These are phyloP conservation scores for Carassius auratus DNA, from an alignment of 2,113 vertebrate genomes.

Conservation along the genomic window DNA sequence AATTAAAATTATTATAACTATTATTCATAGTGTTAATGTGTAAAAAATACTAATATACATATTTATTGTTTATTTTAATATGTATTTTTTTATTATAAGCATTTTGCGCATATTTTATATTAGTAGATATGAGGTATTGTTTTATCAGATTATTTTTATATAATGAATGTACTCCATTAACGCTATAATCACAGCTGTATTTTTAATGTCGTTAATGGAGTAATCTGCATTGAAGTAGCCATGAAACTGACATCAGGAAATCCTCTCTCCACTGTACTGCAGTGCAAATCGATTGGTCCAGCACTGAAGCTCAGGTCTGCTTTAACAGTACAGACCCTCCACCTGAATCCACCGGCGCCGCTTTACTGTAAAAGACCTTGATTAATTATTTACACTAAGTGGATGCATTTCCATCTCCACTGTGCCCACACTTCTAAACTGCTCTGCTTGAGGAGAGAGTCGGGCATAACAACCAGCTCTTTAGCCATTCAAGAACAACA, in stretches of 20 bases:
- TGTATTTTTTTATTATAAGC: no score
- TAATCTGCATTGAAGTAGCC: background rate
- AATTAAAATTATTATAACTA: no score
- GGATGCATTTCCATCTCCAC: slow-evolving; percentile 42
- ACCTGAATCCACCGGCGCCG: slow-evolving; percentile 6
- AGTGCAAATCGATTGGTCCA: slow-evolving; percentile 19
- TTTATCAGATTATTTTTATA: no score
- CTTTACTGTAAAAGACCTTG: slow-evolving; percentile 28
- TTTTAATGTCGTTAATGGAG: no score
- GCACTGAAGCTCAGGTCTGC: slow-evolving; percentile 16
- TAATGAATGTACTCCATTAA: no score
- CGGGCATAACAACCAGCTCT: background rate
- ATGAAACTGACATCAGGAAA: background rate
- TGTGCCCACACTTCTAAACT: slow-evolving; percentile 22
- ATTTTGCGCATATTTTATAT: no score
- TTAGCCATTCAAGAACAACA: background rate
- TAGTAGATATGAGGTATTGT: no score
- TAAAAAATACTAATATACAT: no score
- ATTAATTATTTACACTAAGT: slow-evolving; percentile 57
- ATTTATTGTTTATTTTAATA: no score
- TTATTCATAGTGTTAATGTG: no score
- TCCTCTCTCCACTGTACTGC: slow-evolving; percentile 16
- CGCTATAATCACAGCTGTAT: no score
- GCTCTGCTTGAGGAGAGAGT: slow-evolving; percentile 4
- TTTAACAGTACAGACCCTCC: slow-evolving; percentile 35